Evolutionary conservation across 2,888 invertebrate species (phyloP).

Genomic region (Prenolepis imparis): DNA sequence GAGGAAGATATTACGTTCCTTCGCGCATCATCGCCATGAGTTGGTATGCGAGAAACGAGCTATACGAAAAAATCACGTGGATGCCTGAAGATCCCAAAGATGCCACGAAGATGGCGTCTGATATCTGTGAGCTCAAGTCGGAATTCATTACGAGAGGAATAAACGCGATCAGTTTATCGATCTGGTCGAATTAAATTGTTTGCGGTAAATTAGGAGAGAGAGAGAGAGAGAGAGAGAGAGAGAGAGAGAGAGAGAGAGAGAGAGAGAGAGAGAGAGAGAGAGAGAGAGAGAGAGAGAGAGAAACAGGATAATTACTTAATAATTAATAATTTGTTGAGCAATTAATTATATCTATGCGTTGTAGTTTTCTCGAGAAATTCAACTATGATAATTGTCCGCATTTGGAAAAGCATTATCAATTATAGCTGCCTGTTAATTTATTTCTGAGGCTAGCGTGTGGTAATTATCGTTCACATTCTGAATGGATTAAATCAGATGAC

Average conservation of each 20-base stretch:
- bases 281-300: no score
- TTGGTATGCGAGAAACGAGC: conserved; percentile 46
- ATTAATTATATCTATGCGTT: conserved; percentile 18
- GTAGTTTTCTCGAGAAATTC: conserved; percentile 11
- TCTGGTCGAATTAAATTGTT: conserved; percentile 33
- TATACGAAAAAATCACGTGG: conserved; percentile 45
- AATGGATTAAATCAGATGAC: conserved; percentile 20
- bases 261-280: no score
- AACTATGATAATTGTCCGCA: conserved; percentile 1
- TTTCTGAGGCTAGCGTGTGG: not conserved
- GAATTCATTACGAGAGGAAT: conserved; percentile 33
- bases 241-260: no score
- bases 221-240: no score
- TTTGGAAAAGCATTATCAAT: conserved; percentile 26
- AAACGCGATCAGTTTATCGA: conserved; percentile 37
- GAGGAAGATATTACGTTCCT: conserved; percentile 56
- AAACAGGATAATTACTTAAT: conserved; percentile 25
- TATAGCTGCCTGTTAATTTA: conserved; percentile 20
- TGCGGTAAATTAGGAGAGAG: conserved; percentile 8
- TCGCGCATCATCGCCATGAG: conserved; percentile 36
- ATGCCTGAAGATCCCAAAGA: conserved; percentile 14
- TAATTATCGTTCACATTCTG: not conserved
- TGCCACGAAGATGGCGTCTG: conserved; percentile 8
- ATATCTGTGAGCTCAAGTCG: conserved; percentile 9
- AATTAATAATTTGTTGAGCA: conserved; percentile 19